Percentiles rank a stretch among this genome's conserved stretches.
phyloP scores from a whole-genome alignment of 1,140 invertebrate genomes.

The Cherax destructor region DNA sequence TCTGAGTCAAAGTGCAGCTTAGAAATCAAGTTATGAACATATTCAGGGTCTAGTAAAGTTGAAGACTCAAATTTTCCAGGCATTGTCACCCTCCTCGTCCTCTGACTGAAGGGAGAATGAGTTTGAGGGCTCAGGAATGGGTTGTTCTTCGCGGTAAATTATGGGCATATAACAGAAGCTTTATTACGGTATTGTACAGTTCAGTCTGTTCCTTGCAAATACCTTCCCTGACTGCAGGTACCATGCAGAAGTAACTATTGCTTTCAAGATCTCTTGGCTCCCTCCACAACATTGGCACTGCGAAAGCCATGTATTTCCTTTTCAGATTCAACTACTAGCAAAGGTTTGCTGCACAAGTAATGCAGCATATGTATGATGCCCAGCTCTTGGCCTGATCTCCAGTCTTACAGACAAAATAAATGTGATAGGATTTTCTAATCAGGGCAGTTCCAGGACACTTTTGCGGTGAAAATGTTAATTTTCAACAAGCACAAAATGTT shows the following conservation, averaged over 20 bases:
- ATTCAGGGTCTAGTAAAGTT: background rate
- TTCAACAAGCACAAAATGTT: background rate
- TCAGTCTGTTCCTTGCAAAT: background rate
- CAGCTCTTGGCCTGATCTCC: background rate
- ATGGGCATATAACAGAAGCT: background rate
- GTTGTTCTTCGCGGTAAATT: background rate
- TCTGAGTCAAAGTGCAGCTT: background rate
- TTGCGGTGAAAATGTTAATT: background rate
- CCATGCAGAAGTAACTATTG: too few relatives aligned
- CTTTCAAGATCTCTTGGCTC: background rate
- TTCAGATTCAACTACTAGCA: background rate
- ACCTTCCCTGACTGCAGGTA: background rate
- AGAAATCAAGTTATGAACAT: background rate
- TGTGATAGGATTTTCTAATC: background rate
- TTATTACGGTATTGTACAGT: background rate
- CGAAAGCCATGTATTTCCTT: background rate
- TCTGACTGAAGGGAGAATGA: background rate
- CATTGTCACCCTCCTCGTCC: background rate
- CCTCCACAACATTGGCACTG: slow-evolving; percentile 1
- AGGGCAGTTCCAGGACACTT: background rate
- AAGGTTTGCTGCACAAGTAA: background rate
- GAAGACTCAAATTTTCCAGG: background rate
- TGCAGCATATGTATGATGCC: background rate
- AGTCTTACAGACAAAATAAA: too few relatives aligned
- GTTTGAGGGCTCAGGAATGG: background rate